These are phyloP conservation scores for Corbicula japonica DNA, from an alignment of 2,888 invertebrate species.

Conservation along the genomic window DNA sequence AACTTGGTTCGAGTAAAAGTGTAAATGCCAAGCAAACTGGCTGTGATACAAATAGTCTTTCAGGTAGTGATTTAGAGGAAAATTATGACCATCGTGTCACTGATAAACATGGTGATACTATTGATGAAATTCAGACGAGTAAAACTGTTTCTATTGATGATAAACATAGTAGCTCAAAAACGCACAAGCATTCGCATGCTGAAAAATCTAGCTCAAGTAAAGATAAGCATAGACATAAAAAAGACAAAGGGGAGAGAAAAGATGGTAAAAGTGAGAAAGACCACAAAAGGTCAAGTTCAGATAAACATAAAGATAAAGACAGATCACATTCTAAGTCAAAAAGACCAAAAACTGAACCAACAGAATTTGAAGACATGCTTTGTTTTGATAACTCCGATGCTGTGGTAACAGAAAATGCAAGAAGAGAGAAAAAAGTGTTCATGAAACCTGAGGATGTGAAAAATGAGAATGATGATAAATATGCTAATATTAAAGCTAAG, in stretches of 20 bases:
- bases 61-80: not conserved
- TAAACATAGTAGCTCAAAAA: constrained; percentile 9
- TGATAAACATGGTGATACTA: not conserved
- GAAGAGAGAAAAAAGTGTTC: constrained; percentile 10
- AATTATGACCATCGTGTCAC: not conserved
- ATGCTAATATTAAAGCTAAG: constrained; percentile 69
- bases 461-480: constrained; percentile 52
- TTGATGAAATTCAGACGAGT: not conserved
- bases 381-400: constrained; percentile 71
- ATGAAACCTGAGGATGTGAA: constrained; percentile 23
- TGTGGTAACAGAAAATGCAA: constrained; percentile 42
- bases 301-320: constrained; percentile 32
- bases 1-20: too few relatives aligned
- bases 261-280: constrained; percentile 14
- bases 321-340: constrained; percentile 25
- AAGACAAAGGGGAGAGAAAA: constrained; percentile 13
- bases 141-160: constrained; percentile 6
- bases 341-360: constrained; percentile 18
- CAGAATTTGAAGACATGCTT: constrained; percentile 58
- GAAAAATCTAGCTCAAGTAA: too few relatives aligned
- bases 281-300: constrained; percentile 10
- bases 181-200: too few relatives aligned
- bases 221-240: not conserved
- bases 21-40: too few relatives aligned
- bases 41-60: too few relatives aligned